Evolutionary conservation across 2,797 vertebrate genomes (phyloP), one percentile per base, ranked within the genome.

Genomic region (Girardinus metallicus): DNA sequence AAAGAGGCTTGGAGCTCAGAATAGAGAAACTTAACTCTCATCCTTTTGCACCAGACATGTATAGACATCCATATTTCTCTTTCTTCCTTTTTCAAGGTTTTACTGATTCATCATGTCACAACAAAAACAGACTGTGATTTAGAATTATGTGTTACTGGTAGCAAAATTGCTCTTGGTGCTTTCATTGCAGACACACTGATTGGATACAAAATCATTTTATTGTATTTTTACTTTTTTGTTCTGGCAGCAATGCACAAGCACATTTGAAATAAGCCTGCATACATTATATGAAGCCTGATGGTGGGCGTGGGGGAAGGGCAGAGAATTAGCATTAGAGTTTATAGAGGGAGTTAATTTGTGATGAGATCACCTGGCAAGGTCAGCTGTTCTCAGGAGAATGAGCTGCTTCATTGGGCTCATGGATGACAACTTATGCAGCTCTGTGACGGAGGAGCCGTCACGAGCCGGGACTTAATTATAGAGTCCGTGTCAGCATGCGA

Each of bases 301-400:
- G 21, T 72, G 87, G 21, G 60, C 41, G 76, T 1, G 4, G 76
- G 72, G 86, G 49, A 70, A 86, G 87, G 76, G 43, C 4, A 1
- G 15, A 26, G 31, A 72, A 92, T 91, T 91, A 86, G 80, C 87
- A 90, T 84, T 49, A 71, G 72, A 83, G 81, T 79, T 36, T 81
- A 88, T 83, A 84, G 82, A 86, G 77, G 75, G 81, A 83, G 89
- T 86, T 90, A 92, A 93, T 93, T 89, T 91, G 81, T 82, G 81
- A 91, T 92, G 90, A 88, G 82, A 83, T 85, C 86, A 89, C 87
- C 87, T 88, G 87, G 77, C 92, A 92, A 93, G 91, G 91, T 94
- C 91, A 70, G 66, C 78, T 78, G 79, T 80, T 77, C 34, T 80
- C 51, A 83, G 75, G 87, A 82, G 79, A 85, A 82, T 36, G 77